These are phyloP conservation scores for Luehdorfia chinensis DNA, from an alignment of 1,140 invertebrate species.

Conservation along the genomic window DNA sequence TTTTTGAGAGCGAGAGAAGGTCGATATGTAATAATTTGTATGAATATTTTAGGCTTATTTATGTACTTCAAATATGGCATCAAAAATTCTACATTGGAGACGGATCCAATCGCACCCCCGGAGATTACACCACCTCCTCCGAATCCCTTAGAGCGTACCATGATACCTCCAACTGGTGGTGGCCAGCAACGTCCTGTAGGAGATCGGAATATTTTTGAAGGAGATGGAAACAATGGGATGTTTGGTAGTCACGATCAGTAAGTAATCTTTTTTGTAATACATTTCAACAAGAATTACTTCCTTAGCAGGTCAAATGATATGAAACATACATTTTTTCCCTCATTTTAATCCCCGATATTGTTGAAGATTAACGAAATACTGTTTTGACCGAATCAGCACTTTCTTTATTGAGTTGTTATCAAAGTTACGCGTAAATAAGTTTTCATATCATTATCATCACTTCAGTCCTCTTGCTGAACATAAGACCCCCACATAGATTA, in stretches of 20 bases:
- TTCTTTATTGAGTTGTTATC: too few species aligned
- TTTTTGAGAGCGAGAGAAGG: too few species aligned
- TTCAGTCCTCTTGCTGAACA: too few species aligned
- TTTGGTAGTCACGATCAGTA: constrained; percentile 42
- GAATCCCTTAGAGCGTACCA: constrained; percentile 82
- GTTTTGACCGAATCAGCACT: too few species aligned
- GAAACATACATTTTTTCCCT: too few species aligned
- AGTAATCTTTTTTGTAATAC: constrained; percentile 10
- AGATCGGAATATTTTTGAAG: constrained; percentile 72
- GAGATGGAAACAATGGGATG: constrained; percentile 50
- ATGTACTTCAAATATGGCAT: constrained; percentile 97
- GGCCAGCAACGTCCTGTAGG: constrained; percentile 55
- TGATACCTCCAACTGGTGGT: constrained; percentile 75
- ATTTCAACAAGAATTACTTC: too few species aligned
- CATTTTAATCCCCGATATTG: too few species aligned
- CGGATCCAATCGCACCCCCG: constrained; percentile 77
- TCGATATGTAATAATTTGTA: too few species aligned
- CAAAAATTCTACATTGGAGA: constrained; percentile 88
- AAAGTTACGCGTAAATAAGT: too few species aligned
- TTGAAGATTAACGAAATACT: too few species aligned
- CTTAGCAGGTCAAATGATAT: neutral
- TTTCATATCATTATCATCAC: too few species aligned
- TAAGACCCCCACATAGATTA: too few species aligned
- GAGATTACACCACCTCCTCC: constrained; percentile 67
- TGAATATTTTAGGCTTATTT: constrained; percentile 86